phyloP scores from a whole-genome alignment of 2,888 invertebrate genomes.

The Nomada fabriciana region DNA sequence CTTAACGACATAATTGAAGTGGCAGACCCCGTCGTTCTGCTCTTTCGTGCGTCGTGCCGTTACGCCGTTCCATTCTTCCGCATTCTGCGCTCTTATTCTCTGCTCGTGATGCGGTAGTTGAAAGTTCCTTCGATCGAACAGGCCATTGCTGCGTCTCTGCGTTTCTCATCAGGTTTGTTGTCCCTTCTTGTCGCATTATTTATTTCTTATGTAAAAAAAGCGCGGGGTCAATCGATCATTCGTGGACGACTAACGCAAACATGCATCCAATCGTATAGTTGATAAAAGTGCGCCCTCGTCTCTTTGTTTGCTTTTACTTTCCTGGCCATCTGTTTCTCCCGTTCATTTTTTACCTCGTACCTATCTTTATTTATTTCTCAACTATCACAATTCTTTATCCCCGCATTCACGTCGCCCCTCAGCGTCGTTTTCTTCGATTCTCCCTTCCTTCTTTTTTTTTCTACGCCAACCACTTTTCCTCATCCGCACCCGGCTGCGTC shows the following conservation, averaged over 20 bases:
- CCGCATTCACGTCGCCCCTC: background rate
- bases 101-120: background rate
- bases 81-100: background rate
- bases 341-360: background rate
- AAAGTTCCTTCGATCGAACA: no score
- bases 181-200: no score
- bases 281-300: no score
- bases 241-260: no score
- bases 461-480: constrained; percentile 5
- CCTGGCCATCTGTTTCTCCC: background rate
- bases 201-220: no score
- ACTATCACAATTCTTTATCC: constrained; percentile 10
- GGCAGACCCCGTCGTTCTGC: constrained; percentile 42
- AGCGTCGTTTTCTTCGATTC: background rate
- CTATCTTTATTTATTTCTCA: background rate
- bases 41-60: constrained; percentile 2
- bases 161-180: background rate
- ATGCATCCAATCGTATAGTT: no score
- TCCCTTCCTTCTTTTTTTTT: constrained; percentile 1
- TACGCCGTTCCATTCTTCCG: background rate
- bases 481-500: background rate
- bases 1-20: constrained; percentile 64
- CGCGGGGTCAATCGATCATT: no score
- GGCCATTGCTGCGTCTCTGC: background rate
- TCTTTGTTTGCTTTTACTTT: background rate